Evolutionary conservation across 1,140 invertebrate species (phyloP), one percentile per base, ranked within the genome.

Genomic region (Goniozus legneri): DNA sequence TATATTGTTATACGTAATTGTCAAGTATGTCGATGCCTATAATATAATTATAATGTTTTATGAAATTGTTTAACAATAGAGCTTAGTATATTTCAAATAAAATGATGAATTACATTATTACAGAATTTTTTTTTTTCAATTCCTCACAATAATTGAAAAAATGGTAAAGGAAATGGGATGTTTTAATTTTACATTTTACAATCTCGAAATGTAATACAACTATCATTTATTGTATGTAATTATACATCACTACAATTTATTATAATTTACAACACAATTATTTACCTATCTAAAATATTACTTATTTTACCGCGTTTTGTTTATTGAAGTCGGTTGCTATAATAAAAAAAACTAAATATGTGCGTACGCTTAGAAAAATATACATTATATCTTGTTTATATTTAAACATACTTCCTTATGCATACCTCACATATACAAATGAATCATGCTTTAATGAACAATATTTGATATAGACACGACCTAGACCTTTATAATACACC

Each of bases 321-420:
- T 12, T 22, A 50, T 51, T 32, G 50, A 60, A 54, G 60, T 34
- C 44, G 37, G 44, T 58, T 34, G 22, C 37, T 64, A 54, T 61
- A 54, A 58, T n/a, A n/a, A 54, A 53, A 47, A 44, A 50, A 53
- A 27, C 51, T 44, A 54, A 54, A 56, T 65, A 54, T 53, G 52
- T 52, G 51, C 51, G 35, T 52, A 63, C 35, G 52, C 52, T 66
- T 68, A 68, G 54, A 69, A 67, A 69, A 67, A 69, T 69, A 69
- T 69, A 69, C 58, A 61, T 60, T 62, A 52, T 60, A n/a, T n/a
- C n/a, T n/a, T n/a, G n/a, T n/a, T n/a, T 12, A 42, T 60, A 57
- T 51, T 27, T 54, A 45, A 34, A 8, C 16, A 8, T 48, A 44
- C 49, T 31, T 44, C 35, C 21, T 35, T 48, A 32, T 33, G n/a